Evolutionary conservation across 2,113 vertebrate species (phyloP).

Genomic region (Cromileptes altivelis): DNA sequence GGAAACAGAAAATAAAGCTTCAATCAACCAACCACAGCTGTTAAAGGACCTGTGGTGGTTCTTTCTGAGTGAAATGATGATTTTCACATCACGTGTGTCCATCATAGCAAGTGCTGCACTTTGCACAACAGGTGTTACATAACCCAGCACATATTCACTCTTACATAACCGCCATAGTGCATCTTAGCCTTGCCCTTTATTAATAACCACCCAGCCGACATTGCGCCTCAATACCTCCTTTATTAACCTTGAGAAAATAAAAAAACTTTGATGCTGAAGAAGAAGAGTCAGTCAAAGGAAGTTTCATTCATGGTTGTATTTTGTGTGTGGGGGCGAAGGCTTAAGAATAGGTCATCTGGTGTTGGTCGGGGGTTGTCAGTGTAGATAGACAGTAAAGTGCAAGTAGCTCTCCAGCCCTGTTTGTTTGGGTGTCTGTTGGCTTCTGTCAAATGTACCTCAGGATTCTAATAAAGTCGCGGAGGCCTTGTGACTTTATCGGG

Average conservation of each 20-base stretch:
- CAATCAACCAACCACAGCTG: not conserved
- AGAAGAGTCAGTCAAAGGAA: constrained; percentile 18
- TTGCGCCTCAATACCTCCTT: constrained; percentile 10
- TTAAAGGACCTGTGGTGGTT: not conserved
- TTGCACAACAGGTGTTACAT: constrained; percentile 59
- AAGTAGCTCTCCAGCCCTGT: constrained; percentile 6
- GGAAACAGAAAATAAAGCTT: not conserved
- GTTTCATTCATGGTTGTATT: constrained; percentile 15
- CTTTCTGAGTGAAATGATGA: constrained; percentile 20
- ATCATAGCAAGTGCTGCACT: constrained; percentile 53
- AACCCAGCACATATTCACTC: constrained; percentile 48
- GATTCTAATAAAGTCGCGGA: constrained; percentile 50
- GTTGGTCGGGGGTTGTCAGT: constrained; percentile 17
- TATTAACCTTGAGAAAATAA: constrained; percentile 38
- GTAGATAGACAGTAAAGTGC: constrained; percentile 24
- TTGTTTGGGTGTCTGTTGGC: constrained; percentile 53
- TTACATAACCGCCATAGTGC: constrained; percentile 59
- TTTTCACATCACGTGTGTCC: constrained; percentile 9
- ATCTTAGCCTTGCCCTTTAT: constrained; percentile 40
- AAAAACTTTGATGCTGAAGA: not conserved
- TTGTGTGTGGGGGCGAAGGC: constrained; percentile 26
- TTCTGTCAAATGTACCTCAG: constrained; percentile 37
- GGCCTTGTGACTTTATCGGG: constrained; percentile 51
- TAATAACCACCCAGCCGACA: constrained; percentile 19
- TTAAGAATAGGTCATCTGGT: constrained; percentile 27